Conservation (phyloP, 2,113 vertebrate genomes). For the Struthidea cinerea region DNA sequence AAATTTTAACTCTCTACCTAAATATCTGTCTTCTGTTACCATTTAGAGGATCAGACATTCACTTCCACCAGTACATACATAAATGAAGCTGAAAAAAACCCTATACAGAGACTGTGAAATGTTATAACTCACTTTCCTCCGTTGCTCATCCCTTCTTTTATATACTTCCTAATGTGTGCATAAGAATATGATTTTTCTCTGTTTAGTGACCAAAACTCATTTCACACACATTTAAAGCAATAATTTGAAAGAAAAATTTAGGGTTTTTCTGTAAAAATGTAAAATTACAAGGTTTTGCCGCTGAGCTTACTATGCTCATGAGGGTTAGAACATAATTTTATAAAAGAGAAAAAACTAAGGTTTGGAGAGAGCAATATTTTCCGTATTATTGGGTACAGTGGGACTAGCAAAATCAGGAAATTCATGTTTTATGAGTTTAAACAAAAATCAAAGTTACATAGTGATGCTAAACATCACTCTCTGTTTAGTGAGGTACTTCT, state of each 20-base stretch:
- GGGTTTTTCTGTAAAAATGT: neutral
- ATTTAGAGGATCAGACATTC: neutral
- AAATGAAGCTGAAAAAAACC: neutral
- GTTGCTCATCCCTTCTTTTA: neutral
- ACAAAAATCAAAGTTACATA: conserved; percentile 54
- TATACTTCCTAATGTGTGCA: neutral
- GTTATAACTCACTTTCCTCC: neutral
- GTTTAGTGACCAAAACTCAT: neutral
- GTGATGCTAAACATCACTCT: conserved; percentile 34
- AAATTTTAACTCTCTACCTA: neutral
- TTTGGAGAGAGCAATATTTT: conserved; percentile 44
- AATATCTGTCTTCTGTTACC: neutral
- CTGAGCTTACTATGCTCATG: conserved; percentile 14
- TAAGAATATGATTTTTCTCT: neutral
- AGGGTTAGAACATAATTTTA: conserved; percentile 36
- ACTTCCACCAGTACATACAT: rapidly evolving
- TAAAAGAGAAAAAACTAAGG: neutral
- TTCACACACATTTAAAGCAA: neutral
- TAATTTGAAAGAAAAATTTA: neutral
- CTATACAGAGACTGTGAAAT: neutral
- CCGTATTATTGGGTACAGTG: conserved; percentile 54
- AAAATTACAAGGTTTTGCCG: conserved; percentile 18
- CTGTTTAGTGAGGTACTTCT: neutral
- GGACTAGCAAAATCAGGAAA: conserved; percentile 68
- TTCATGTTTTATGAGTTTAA: conserved; percentile 60